These are phyloP conservation scores for Gortyna flavago DNA, from an alignment of 2,888 invertebrate genomes.

Conservation along the genomic window DNA sequence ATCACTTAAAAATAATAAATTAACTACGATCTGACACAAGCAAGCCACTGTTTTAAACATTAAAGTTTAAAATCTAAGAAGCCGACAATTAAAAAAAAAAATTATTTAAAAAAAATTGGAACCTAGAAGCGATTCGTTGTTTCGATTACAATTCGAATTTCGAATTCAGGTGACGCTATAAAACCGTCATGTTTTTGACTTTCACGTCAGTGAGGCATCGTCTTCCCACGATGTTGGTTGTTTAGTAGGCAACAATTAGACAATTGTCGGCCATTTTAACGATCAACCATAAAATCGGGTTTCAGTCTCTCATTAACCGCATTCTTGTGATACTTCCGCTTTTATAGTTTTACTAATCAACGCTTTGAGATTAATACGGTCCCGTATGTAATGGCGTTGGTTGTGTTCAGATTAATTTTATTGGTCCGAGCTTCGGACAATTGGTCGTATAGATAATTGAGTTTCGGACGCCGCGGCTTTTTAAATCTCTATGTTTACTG, in stretches of 20 bases:
- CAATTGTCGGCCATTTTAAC: slow-evolving; percentile 90
- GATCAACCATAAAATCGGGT: slow-evolving; percentile 88
- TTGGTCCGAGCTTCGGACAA: slow-evolving; percentile 85
- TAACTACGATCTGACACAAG: slow-evolving; percentile 17
- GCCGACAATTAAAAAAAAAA: slow-evolving; percentile 77
- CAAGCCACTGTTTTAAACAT: slow-evolving; percentile 63
- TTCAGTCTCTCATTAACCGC: slow-evolving; percentile 89
- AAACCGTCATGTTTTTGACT: slow-evolving; percentile 83
- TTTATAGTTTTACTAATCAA: slow-evolving; percentile 90
- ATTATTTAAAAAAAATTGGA: slow-evolving; percentile 79
- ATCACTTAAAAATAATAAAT: slow-evolving; percentile 54
- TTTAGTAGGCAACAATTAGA: slow-evolving; percentile 88
- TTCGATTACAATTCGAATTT: slow-evolving; percentile 83
- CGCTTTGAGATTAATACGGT: slow-evolving; percentile 88
- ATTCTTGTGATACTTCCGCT: slow-evolving; percentile 90
- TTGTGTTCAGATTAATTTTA: slow-evolving; percentile 87
- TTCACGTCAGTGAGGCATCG: slow-evolving; percentile 83
- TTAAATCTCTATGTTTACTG: slow-evolving; percentile 79
- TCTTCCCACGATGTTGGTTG: slow-evolving; percentile 88
- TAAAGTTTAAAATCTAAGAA: slow-evolving; percentile 52
- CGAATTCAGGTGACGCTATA: slow-evolving; percentile 84
- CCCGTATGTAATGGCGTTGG: slow-evolving; percentile 87
- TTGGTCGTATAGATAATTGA: slow-evolving; percentile 90
- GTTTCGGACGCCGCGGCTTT: slow-evolving; percentile 83
- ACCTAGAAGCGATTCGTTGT: slow-evolving; percentile 86